Percentiles rank a stretch among this genome's conserved stretches.
Conservation (phyloP, 1,140 invertebrate species). For the Diorhabda carinulata region DNA sequence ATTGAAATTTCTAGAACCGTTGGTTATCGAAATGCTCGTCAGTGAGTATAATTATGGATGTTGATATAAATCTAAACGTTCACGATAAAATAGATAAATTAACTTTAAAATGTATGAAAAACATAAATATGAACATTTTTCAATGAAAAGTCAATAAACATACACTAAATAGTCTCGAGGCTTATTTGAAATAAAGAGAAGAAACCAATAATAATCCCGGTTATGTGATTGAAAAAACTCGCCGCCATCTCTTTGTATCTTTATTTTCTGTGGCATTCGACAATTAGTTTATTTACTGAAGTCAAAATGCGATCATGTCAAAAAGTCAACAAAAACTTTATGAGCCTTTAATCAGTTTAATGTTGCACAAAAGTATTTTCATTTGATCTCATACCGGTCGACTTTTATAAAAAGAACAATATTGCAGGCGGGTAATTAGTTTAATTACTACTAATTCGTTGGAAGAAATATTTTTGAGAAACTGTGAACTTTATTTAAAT, state of each 20-base stretch:
- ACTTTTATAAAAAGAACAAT: background rate
- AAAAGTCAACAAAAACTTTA: slow-evolving; percentile 18
- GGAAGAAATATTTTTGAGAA: background rate
- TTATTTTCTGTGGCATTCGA: slow-evolving; percentile 18
- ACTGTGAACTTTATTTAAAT: background rate
- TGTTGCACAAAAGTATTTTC: slow-evolving; percentile 15
- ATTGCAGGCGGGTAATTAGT: background rate
- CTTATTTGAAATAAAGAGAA: background rate
- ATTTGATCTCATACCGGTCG: background rate
- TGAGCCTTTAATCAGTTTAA: slow-evolving; percentile 20
- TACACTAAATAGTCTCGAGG: too few relatives aligned
- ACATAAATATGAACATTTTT: too few relatives aligned
- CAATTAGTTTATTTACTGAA: slow-evolving; percentile 23
- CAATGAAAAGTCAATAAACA: too few relatives aligned
- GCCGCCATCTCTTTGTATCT: slow-evolving; percentile 14
- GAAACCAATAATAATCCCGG: background rate
- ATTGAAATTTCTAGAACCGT: too few relatives aligned
- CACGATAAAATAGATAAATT: too few relatives aligned
- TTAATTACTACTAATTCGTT: background rate
- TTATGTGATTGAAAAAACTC: slow-evolving; percentile 9
- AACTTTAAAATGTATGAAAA: too few relatives aligned
- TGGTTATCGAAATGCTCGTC: too few relatives aligned
- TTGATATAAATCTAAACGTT: too few relatives aligned
- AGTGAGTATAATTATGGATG: too few relatives aligned
- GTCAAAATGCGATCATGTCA: slow-evolving; percentile 12